phyloP scores from a whole-genome alignment of 2,888 invertebrate genomes.

The Proisotoma minuta region DNA sequence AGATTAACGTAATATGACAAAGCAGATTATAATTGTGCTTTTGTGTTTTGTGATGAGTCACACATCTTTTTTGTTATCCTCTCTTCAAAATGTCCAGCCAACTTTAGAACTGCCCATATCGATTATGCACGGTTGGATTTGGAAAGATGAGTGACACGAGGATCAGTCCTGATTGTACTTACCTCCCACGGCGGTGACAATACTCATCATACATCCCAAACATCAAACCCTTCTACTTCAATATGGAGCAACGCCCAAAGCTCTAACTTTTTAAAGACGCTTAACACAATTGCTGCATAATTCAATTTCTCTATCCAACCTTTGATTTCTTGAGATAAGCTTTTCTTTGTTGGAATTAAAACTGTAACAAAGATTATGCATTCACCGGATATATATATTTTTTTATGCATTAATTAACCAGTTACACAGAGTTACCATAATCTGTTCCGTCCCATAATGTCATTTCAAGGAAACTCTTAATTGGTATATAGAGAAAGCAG shows the following conservation, averaged over 20 bases:
- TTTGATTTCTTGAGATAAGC: too few species aligned
- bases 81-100: not conserved
- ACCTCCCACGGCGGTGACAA: conserved; percentile 43
- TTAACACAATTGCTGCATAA: too few species aligned
- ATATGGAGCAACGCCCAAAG: conserved; percentile 26
- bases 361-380: too few species aligned
- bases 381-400: too few species aligned
- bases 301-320: too few species aligned
- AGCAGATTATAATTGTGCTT: conserved; percentile 21
- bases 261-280: too few species aligned
- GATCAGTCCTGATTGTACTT: conserved; percentile 22
- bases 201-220: conserved; percentile 38
- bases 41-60: conserved; percentile 35
- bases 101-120: not conserved
- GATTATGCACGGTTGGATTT: conserved; percentile 8
- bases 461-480: too few species aligned
- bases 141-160: conserved; percentile 1
- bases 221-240: conserved; percentile 25
- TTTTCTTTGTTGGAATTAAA: too few species aligned
- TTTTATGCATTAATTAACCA: too few species aligned
- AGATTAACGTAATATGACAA: conserved; percentile 17
- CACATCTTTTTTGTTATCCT: conserved; percentile 2
- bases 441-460: too few species aligned
- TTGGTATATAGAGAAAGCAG: too few species aligned
- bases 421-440: too few species aligned